These are phyloP conservation scores for Esperia sulphurella DNA, from an alignment of 2,888 invertebrate genomes.

Conservation along the genomic window DNA sequence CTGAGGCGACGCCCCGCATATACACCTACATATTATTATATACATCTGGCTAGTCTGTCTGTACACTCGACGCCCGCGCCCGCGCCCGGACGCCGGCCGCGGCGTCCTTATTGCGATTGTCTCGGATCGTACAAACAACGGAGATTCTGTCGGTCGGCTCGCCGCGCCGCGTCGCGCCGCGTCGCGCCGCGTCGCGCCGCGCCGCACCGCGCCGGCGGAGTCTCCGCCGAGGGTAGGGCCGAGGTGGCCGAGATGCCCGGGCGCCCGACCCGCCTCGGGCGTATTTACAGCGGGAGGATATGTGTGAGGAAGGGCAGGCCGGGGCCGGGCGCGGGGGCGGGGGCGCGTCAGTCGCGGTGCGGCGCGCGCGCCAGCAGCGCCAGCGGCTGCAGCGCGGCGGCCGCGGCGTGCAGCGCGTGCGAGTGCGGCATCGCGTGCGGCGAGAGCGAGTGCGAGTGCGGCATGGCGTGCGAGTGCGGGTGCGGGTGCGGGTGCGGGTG, in stretches of 20 bases:
- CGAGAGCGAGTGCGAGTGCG: constrained; percentile 34
- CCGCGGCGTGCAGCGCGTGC: constrained; percentile 65
- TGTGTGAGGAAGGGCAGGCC: constrained; percentile 33
- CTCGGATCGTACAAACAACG: constrained; percentile 12
- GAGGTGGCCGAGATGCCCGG: too few relatives aligned
- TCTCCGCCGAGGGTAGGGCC: too few relatives aligned
- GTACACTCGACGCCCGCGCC: too few relatives aligned
- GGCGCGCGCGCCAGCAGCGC: constrained; percentile 58
- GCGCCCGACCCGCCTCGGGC: neutral
- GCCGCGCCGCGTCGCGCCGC: too few relatives aligned
- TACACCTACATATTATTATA: constrained; percentile 33
- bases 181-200: too few relatives aligned
- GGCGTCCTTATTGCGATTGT: neutral
- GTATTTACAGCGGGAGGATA: constrained; percentile 30
- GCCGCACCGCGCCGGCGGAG: too few relatives aligned
- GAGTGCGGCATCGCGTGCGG: constrained; percentile 65
- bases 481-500: constrained; percentile 68
- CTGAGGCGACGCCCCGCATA: constrained; percentile 32
- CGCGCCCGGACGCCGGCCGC: constrained; percentile 25
- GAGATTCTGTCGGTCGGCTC: neutral
- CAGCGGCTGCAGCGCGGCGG: constrained; percentile 41
- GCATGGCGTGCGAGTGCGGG: constrained; percentile 62
- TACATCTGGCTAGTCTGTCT: constrained; percentile 40
- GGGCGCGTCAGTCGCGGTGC: constrained; percentile 50
- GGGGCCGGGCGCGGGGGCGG: constrained; percentile 15